These are phyloP conservation scores for Coenonympha glycerion DNA, from an alignment of 2,888 invertebrate species.

Conservation along the genomic window DNA sequence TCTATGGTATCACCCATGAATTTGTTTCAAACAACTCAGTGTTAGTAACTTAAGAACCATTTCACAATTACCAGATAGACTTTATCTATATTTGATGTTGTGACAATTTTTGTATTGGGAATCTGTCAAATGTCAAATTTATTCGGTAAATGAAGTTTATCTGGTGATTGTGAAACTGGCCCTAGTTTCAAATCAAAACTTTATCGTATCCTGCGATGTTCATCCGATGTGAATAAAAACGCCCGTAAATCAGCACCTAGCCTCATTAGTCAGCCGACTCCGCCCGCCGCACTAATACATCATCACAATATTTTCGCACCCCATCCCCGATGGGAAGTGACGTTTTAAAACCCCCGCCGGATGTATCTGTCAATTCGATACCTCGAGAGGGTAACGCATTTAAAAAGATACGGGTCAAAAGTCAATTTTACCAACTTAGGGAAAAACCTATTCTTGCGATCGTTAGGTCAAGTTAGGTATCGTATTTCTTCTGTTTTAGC, in stretches of 20 bases:
- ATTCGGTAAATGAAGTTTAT: too few species aligned
- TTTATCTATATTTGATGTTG: too few species aligned
- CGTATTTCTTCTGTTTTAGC: too few species aligned
- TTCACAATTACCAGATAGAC: too few species aligned
- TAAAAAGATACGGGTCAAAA: slow-evolving; percentile 10
- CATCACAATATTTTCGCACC: slow-evolving; percentile 49
- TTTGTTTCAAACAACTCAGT: too few species aligned
- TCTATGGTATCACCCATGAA: too few species aligned
- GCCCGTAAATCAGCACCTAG: slow-evolving; percentile 18
- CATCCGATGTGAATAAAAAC: background rate
- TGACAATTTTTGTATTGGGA: too few species aligned
- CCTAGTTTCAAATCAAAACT: too few species aligned
- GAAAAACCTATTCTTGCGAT: background rate
- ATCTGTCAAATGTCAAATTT: too few species aligned
- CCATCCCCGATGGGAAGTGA: slow-evolving; percentile 29
- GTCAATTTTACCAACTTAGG: background rate
- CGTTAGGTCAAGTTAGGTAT: background rate
- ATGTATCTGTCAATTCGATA: slow-evolving; percentile 37
- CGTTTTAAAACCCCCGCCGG: slow-evolving; percentile 38
- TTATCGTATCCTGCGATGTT: too few species aligned
- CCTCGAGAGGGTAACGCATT: background rate
- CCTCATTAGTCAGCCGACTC: slow-evolving; percentile 26
- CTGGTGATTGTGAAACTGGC: too few species aligned
- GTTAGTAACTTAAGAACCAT: too few species aligned
- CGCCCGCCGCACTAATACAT: slow-evolving; percentile 39